These are phyloP conservation scores for Petrocephalus zakoni DNA, from an alignment of 2,113 vertebrate species.

Conservation along the genomic window DNA sequence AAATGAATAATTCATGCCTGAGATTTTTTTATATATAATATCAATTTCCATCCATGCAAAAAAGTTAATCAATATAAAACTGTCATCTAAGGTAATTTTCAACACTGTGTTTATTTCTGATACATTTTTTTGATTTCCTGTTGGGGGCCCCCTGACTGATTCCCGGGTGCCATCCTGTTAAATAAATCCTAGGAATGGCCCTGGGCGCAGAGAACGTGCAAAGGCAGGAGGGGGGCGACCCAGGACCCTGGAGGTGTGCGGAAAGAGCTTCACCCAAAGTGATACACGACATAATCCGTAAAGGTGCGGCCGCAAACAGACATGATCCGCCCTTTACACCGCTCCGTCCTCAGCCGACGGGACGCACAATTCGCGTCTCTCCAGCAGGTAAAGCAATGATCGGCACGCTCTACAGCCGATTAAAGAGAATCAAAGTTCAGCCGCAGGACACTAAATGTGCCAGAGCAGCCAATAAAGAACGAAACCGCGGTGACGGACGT, in stretches of 20 bases:
- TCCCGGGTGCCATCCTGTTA: no score
- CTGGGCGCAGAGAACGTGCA: background rate
- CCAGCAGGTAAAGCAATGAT: background rate
- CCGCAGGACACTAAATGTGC: background rate
- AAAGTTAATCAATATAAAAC: no score
- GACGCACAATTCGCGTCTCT: background rate
- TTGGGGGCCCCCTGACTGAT: no score
- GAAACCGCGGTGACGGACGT: background rate
- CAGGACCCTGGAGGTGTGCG: background rate
- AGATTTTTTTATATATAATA: no score
- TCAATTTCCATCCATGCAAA: no score
- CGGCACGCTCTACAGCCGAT: slow-evolving; percentile 3
- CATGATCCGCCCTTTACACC: background rate
- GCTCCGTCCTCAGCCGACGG: background rate
- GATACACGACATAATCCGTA: background rate
- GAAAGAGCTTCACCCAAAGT: background rate
- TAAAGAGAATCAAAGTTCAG: background rate
- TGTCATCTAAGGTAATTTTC: no score
- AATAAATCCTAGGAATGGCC: no score
- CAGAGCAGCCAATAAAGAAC: background rate
- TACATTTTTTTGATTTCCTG: no score
- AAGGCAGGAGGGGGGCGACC: background rate
- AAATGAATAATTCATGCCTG: no score
- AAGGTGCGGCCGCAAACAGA: background rate
- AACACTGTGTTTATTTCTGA: no score